These are phyloP conservation scores for Acanthosepion lycidas DNA, from an alignment of 2,888 invertebrate genomes.

Conservation along the genomic window DNA sequence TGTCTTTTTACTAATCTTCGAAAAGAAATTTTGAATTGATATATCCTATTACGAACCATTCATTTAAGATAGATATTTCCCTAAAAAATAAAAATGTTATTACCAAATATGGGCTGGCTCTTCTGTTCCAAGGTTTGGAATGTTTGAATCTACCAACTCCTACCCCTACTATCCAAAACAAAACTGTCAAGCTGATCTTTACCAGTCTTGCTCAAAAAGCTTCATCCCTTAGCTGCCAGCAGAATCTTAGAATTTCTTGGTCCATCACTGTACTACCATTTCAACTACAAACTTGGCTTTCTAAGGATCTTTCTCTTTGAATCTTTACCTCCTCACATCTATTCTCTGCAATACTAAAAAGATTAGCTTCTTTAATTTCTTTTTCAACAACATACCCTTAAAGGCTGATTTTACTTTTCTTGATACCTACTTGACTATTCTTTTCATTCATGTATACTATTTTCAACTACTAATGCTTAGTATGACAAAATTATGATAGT, in stretches of 20 bases:
- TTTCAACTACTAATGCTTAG: too few relatives aligned
- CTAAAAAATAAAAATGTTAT: neutral
- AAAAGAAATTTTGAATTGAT: neutral
- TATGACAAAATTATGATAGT: too few relatives aligned
- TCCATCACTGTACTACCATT: neutral
- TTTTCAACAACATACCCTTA: neutral
- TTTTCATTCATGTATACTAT: too few relatives aligned
- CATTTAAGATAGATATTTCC: neutral
- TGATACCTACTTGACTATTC: neutral
- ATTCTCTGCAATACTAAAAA: neutral
- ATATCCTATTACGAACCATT: neutral
- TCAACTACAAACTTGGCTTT: neutral
- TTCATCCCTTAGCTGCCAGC: neutral
- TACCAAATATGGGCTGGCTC: neutral
- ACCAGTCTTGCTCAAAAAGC: slow-evolving; percentile 3
- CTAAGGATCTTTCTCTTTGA: neutral
- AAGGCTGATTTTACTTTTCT: neutral
- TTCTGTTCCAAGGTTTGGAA: neutral
- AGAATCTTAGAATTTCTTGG: neutral
- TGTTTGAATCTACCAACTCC: neutral
- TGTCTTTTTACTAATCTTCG: neutral
- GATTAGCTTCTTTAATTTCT: neutral
- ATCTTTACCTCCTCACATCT: neutral
- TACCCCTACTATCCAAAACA: neutral
- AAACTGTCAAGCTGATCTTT: slow-evolving; percentile 33